A percentile compares a stretch with the other conserved stretches of the same genome.
phyloP scores from a whole-genome alignment of 2,113 vertebrate genomes.

The Psammodynastes pulverulentus region DNA sequence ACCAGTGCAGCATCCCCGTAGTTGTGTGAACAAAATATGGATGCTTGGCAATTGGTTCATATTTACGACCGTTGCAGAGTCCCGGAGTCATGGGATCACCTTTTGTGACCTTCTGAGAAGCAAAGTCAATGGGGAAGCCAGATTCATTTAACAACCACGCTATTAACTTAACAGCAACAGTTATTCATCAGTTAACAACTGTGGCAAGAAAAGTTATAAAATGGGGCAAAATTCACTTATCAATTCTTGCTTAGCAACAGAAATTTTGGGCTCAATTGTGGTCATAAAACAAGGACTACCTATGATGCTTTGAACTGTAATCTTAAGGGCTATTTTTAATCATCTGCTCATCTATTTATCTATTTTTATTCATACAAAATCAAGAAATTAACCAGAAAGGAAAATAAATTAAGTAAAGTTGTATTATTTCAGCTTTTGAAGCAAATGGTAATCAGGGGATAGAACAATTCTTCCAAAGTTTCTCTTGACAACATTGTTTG shows the following conservation, averaged over 20 bases:
- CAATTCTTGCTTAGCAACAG: background rate
- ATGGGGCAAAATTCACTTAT: background rate
- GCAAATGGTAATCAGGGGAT: background rate
- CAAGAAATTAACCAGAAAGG: background rate
- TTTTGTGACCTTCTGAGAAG: too few relatives aligned
- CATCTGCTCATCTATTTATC: too few relatives aligned
- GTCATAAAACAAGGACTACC: too few relatives aligned
- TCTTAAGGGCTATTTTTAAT: background rate
- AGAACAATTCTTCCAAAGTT: constrained; percentile 35
- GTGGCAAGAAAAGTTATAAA: background rate
- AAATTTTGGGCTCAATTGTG: too few relatives aligned
- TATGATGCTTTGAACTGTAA: background rate
- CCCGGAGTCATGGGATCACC: too few relatives aligned
- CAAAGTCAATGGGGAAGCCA: background rate
- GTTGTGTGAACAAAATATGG: too few relatives aligned
- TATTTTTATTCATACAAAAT: background rate
- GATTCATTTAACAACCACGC: background rate
- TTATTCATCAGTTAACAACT: background rate
- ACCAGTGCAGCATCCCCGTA: too few relatives aligned
- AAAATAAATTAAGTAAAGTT: background rate
- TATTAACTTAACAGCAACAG: too few relatives aligned
- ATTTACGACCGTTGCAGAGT: too few relatives aligned
- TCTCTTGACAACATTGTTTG: constrained; percentile 16
- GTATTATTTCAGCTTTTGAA: background rate
- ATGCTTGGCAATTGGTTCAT: too few relatives aligned